A percentile compares a stretch with the other conserved stretches of the same genome.
Evolutionary conservation across 2,113 vertebrate genomes (phyloP).

Genomic region (Globicephala melas): DNA sequence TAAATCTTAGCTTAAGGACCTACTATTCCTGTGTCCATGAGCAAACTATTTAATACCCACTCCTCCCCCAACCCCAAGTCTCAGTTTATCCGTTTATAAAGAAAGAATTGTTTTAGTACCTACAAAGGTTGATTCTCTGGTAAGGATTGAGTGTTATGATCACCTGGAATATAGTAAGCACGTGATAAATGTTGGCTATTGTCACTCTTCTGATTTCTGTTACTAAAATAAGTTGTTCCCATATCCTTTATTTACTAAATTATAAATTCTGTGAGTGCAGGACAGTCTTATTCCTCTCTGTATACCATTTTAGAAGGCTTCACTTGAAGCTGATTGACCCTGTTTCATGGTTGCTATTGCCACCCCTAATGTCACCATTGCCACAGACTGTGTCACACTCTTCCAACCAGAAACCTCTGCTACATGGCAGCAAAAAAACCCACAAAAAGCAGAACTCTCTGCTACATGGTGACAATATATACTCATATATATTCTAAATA

Average conservation of each 20-base stretch:
- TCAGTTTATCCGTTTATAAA: slow-evolving; percentile 34
- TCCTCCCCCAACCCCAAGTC: not conserved
- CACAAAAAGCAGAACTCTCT: not conserved
- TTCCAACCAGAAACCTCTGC: not conserved
- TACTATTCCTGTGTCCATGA: not conserved
- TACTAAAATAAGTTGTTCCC: not conserved
- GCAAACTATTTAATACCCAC: not conserved
- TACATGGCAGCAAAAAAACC: not conserved
- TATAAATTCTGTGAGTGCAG: not conserved
- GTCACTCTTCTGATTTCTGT: not conserved
- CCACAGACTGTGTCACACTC: not conserved
- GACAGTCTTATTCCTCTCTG: not conserved
- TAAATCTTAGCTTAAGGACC: not conserved
- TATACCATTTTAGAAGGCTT: not conserved
- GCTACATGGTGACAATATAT: not conserved
- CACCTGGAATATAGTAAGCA: not conserved
- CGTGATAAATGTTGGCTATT: not conserved
- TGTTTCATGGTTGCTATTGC: not conserved
- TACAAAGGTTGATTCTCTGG: not conserved
- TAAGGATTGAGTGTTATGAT: not conserved
- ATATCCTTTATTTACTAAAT: not conserved
- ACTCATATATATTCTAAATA: not conserved
- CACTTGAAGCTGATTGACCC: not conserved
- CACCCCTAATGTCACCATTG: not conserved
- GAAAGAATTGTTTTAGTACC: not conserved